phyloP scores from a whole-genome alignment of 2,888 invertebrate genomes.

The Xestia sexstrigata region DNA sequence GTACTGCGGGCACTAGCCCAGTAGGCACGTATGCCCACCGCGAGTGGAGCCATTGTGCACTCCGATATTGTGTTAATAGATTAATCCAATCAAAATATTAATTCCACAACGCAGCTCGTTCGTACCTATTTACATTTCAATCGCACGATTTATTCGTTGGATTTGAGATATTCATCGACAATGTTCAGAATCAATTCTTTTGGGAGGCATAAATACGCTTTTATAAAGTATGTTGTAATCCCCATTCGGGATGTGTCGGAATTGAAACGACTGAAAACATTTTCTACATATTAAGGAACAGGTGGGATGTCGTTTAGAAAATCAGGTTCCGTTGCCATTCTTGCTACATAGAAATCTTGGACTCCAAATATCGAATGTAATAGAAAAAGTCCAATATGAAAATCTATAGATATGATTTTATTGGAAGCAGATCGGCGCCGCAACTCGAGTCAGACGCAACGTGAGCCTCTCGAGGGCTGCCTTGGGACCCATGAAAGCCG shows the following conservation, averaged over 20 bases:
- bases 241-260: slow-evolving; percentile 36
- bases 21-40: slow-evolving; percentile 62
- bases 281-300: slow-evolving; percentile 22
- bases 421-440: slow-evolving; percentile 66
- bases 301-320: slow-evolving; percentile 13
- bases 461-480: slow-evolving; percentile 70
- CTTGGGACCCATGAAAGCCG: slow-evolving; percentile 72
- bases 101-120: slow-evolving; percentile 84
- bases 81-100: slow-evolving; percentile 90
- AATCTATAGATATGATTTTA: slow-evolving; percentile 68
- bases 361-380: slow-evolving; percentile 48
- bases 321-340: slow-evolving; percentile 7
- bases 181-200: slow-evolving; percentile 66
- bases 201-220: slow-evolving; percentile 59
- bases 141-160: slow-evolving; percentile 81
- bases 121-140: slow-evolving; percentile 86
- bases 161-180: slow-evolving; percentile 80
- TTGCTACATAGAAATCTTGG: slow-evolving; percentile 26
- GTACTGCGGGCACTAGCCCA: slow-evolving; percentile 40
- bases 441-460: slow-evolving; percentile 72
- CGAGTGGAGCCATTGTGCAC: slow-evolving; percentile 79
- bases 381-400: slow-evolving; percentile 67
- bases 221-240: slow-evolving; percentile 61
- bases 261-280: slow-evolving; percentile 11
- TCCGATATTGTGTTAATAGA: slow-evolving; percentile 87